These are phyloP conservation scores for Podocnemis expansa DNA, from an alignment of 2,113 vertebrate genomes.

Conservation along the genomic window DNA sequence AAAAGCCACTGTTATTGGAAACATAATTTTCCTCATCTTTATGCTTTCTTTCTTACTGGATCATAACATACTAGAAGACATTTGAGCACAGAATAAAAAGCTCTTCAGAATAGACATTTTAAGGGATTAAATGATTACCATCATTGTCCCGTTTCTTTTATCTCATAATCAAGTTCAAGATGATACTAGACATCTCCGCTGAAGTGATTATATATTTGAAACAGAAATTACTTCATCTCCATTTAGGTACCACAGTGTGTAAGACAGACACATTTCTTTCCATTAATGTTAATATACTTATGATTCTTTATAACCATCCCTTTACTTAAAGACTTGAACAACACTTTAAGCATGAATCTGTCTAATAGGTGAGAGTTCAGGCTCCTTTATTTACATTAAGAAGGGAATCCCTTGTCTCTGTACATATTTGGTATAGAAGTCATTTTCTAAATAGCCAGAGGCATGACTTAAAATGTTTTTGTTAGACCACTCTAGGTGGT, in stretches of 20 bases:
- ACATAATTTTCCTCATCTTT: slow-evolving; percentile 69
- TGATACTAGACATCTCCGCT: slow-evolving; percentile 76
- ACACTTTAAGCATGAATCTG: slow-evolving; percentile 29
- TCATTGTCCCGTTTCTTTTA: slow-evolving; percentile 78
- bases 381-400: slow-evolving; percentile 1
- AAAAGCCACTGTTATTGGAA: slow-evolving; percentile 66
- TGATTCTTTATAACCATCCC: slow-evolving; percentile 20
- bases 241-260: slow-evolving; percentile 37
- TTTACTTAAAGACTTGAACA: slow-evolving; percentile 28
- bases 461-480: not conserved
- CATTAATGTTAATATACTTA: slow-evolving; percentile 47
- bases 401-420: not conserved
- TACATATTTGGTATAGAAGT: not conserved
- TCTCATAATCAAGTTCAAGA: slow-evolving; percentile 86
- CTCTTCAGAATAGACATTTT: slow-evolving; percentile 79
- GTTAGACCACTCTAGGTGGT: not conserved
- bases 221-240: slow-evolving; percentile 74
- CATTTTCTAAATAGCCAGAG: not conserved
- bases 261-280: slow-evolving; percentile 35
- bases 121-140: slow-evolving; percentile 85
- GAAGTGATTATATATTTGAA: slow-evolving; percentile 81
- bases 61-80: slow-evolving; percentile 62
- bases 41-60: slow-evolving; percentile 64
- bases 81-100: slow-evolving; percentile 71
- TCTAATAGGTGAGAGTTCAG: slow-evolving; percentile 23